A percentile compares a stretch with the other conserved stretches of the same genome.
Conservation (phyloP, 2,113 vertebrate genomes). For the Myiagra hebetior region DNA sequence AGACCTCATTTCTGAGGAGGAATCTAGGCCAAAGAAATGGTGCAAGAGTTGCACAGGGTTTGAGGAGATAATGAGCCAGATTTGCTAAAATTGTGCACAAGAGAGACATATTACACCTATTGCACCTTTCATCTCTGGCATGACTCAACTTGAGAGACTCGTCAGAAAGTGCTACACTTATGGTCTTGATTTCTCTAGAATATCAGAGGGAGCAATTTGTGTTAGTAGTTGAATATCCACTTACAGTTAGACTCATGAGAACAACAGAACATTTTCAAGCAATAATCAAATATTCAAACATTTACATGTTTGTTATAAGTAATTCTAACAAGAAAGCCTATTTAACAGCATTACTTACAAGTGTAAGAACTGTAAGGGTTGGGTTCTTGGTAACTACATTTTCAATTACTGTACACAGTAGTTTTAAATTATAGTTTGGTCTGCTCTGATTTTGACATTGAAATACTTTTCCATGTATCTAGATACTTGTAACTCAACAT, state of each 20-base stretch:
- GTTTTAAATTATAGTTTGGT: background rate
- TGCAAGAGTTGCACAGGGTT: background rate
- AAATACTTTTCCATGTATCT: background rate
- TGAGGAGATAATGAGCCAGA: background rate
- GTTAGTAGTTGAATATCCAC: background rate
- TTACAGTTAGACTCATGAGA: background rate
- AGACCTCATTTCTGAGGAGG: background rate
- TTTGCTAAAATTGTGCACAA: background rate
- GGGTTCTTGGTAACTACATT: background rate
- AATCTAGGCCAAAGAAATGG: background rate
- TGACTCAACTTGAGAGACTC: background rate
- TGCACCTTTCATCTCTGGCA: background rate
- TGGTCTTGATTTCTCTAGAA: background rate
- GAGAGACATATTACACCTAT: background rate
- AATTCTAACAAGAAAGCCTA: background rate
- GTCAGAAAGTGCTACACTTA: background rate
- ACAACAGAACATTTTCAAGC: background rate
- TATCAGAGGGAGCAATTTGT: background rate
- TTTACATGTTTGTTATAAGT: background rate
- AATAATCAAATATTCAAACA: background rate
- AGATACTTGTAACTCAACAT: background rate
- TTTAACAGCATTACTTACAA: background rate
- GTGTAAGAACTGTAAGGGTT: background rate
- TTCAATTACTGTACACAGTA: background rate
- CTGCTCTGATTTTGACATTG: background rate